A percentile compares a stretch with the other conserved stretches of the same genome.
Conservation (phyloP, 2,113 vertebrate genomes). For the Thinocorus orbignyianus region DNA sequence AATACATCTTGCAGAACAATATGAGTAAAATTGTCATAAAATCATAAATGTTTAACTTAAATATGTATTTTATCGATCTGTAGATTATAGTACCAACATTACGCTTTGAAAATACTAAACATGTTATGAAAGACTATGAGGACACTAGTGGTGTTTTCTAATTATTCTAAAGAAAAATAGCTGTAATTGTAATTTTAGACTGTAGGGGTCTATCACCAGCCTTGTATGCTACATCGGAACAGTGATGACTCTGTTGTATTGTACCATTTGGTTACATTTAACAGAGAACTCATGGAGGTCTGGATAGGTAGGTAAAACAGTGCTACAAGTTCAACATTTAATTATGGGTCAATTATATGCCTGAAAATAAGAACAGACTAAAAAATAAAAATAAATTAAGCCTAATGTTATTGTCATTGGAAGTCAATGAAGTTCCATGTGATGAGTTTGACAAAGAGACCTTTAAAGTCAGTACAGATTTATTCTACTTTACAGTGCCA, state of each 20-base stretch:
- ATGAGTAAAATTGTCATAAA: neutral
- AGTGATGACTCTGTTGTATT: neutral
- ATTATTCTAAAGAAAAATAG: neutral
- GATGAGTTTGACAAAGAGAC: neutral
- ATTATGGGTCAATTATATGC: accelerated
- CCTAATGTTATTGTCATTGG: neutral
- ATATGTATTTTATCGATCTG: neutral
- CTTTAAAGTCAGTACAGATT: neutral
- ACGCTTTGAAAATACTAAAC: neutral
- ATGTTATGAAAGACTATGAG: neutral
- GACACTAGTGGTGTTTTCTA: neutral
- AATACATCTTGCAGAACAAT: neutral
- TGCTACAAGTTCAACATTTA: neutral
- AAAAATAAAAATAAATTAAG: neutral
- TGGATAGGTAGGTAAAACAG: neutral
- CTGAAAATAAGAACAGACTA: neutral
- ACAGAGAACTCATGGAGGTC: neutral
- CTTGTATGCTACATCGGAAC: neutral
- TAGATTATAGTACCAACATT: neutral
- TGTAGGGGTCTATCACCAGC: neutral
- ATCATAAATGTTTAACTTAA: neutral
- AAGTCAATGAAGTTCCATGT: neutral
- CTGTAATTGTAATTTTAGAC: neutral
- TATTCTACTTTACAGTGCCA: neutral
- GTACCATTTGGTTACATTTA: neutral